These are phyloP conservation scores for Artemisiospiza belli DNA, from an alignment of 2,113 vertebrate species.

Conservation along the genomic window DNA sequence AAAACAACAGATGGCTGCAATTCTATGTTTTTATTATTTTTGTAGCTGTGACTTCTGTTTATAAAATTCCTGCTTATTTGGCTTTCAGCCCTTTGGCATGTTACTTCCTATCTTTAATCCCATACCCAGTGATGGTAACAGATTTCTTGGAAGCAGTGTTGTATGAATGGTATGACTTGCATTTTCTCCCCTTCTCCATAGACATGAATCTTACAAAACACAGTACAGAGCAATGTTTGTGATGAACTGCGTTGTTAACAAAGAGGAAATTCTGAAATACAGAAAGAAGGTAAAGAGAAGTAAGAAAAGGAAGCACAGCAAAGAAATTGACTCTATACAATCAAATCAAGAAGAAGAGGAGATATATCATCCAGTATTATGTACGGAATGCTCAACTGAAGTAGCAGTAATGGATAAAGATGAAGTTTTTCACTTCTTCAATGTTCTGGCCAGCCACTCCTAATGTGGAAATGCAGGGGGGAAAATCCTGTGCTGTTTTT, in stretches of 20 bases:
- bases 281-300: conserved; percentile 75
- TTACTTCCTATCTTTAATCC: background rate
- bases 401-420: conserved; percentile 94
- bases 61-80: background rate
- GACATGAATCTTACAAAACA: conserved; percentile 93
- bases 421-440: conserved; percentile 97
- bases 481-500: background rate
- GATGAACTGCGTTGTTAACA: conserved; percentile 93
- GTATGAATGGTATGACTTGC: background rate
- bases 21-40: background rate
- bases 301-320: conserved; percentile 71
- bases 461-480: conserved; percentile 51
- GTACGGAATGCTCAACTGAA: conserved; percentile 90
- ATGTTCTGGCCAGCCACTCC: conserved; percentile 91
- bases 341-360: conserved; percentile 77
- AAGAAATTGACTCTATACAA: background rate
- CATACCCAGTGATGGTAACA: background rate
- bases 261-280: conserved; percentile 87
- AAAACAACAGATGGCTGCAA: background rate
- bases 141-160: conserved; percentile 3
- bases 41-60: background rate
- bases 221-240: conserved; percentile 99
- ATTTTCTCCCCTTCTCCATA: conserved; percentile 64
- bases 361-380: conserved; percentile 89
- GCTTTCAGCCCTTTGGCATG: background rate